Conservation (phyloP, 1,140 invertebrate species). For the Anthonomus grandis region DNA sequence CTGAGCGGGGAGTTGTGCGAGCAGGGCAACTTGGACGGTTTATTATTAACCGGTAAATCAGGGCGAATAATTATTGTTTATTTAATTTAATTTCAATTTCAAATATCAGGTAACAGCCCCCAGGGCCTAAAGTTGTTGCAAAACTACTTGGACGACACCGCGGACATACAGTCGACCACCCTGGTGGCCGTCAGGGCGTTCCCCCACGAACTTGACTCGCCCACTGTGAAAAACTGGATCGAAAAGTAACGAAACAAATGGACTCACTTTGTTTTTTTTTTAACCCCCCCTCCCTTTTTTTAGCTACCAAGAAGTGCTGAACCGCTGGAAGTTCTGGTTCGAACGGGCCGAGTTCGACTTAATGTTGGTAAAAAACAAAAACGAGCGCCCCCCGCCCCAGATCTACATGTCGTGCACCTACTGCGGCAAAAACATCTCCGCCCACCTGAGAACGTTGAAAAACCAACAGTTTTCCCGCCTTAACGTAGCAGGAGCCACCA, state of each 20-base stretch:
- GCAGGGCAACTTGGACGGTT: slow-evolving; percentile 77
- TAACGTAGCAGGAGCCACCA: slow-evolving; percentile 40
- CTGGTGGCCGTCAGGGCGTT: slow-evolving; percentile 74
- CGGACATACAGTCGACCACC: slow-evolving; percentile 89
- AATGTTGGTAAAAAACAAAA: slow-evolving; percentile 60
- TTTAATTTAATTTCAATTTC: not conserved
- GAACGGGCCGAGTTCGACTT: slow-evolving; percentile 73
- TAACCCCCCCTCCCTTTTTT: slow-evolving; percentile 30
- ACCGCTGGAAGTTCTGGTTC: slow-evolving; percentile 79
- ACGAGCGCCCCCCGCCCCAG: slow-evolving; percentile 65
- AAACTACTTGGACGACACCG: slow-evolving; percentile 83
- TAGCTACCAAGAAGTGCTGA: slow-evolving; percentile 71
- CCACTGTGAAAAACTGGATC: slow-evolving; percentile 40
- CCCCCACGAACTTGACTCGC: slow-evolving; percentile 56
- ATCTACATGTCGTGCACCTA: slow-evolving; percentile 91
- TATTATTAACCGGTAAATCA: slow-evolving; percentile 74
- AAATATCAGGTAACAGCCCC: slow-evolving; percentile 59
- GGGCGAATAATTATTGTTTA: too few species aligned
- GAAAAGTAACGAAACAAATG: slow-evolving; percentile 22
- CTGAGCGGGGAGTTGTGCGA: slow-evolving; percentile 68
- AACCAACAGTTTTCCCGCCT: slow-evolving; percentile 61
- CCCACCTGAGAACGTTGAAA: slow-evolving; percentile 61
- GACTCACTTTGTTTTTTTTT: not conserved
- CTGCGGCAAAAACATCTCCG: slow-evolving; percentile 89
- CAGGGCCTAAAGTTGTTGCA: slow-evolving; percentile 81